Evolutionary conservation across 2,113 vertebrate species (phyloP).

Genomic region (Myiagra hebetior): DNA sequence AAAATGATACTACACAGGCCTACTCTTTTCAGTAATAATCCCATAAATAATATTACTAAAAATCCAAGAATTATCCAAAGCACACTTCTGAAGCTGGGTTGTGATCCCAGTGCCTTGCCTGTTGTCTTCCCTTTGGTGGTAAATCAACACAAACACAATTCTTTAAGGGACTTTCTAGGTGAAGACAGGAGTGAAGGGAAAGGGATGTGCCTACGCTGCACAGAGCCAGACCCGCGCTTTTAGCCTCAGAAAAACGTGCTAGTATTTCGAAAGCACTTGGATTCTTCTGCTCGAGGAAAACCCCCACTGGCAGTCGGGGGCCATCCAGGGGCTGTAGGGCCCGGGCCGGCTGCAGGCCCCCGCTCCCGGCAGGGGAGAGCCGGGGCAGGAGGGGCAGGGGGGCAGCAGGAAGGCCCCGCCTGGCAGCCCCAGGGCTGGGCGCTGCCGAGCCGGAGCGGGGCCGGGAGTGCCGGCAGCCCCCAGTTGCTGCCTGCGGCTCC

Average conservation of each 20-base stretch:
- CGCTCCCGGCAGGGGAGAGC: background rate
- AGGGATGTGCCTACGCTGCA: background rate
- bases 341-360: background rate
- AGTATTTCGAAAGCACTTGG: background rate
- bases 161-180: background rate
- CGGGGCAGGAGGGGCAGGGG: too few species aligned
- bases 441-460: background rate
- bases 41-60: constrained; percentile 34
- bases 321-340: background rate
- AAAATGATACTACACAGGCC: constrained; percentile 2
- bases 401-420: background rate
- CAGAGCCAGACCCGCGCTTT: background rate
- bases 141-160: background rate
- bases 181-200: background rate
- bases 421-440: background rate
- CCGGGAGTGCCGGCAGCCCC: background rate
- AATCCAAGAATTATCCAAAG: background rate
- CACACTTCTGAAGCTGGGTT: background rate
- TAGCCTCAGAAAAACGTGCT: background rate
- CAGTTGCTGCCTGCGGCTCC: background rate
- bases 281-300: background rate
- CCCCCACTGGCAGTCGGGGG: background rate
- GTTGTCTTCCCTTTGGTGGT: background rate
- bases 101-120: background rate
- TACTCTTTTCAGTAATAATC: constrained; percentile 31